These are phyloP conservation scores for Eupithecia pulchellata DNA, from an alignment of 2,888 invertebrate species.

Conservation along the genomic window DNA sequence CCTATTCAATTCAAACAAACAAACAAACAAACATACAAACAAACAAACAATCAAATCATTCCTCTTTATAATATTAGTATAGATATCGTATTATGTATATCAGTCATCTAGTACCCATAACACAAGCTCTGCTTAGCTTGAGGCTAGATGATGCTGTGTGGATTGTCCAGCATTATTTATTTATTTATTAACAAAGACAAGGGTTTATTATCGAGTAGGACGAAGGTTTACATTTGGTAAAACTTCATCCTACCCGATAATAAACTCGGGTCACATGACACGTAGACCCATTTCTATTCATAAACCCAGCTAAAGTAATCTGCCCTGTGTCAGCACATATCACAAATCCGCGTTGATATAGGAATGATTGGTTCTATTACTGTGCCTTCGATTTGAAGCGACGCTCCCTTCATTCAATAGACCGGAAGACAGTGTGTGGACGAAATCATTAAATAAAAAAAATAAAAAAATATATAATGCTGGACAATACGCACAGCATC, in stretches of 20 bases:
- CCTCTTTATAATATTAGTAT: no score
- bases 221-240: background rate
- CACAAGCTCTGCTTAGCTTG: no score
- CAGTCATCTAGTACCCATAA: no score
- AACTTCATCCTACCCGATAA: background rate
- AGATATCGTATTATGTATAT: no score
- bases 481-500: no score
- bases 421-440: background rate
- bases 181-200: background rate
- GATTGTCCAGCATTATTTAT: no score
- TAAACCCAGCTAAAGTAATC: constrained; percentile 9
- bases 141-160: no score
- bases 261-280: background rate
- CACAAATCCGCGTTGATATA: background rate
- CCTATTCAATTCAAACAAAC: no score
- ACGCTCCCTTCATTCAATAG: background rate
- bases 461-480: no score
- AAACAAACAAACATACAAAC: no score
- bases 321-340: background rate
- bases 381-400: constrained; percentile 13
- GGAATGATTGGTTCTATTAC: constrained; percentile 19
- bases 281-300: constrained; percentile 11
- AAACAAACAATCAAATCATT: no score
- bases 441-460: background rate
- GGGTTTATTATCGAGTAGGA: no score